phyloP scores from a whole-genome alignment of 2,113 vertebrate species.

The Merops nubicus region DNA sequence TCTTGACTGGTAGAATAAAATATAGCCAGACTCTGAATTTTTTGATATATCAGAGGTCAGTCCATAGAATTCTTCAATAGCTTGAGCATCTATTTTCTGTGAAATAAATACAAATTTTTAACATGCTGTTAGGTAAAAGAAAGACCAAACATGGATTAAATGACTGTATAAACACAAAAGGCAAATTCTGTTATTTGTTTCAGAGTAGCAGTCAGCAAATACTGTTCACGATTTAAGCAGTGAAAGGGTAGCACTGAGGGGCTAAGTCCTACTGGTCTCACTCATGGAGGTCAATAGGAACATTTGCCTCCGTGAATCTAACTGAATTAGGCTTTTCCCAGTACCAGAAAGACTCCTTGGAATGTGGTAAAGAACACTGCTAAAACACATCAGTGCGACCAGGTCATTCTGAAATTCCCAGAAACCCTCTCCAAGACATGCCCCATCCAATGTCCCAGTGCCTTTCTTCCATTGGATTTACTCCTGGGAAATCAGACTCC shows the following conservation, averaged over 20 bases:
- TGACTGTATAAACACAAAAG: neutral
- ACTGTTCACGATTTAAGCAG: neutral
- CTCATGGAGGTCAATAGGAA: neutral
- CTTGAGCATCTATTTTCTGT: constrained; percentile 98
- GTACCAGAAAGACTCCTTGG: neutral
- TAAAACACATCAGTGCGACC: neutral
- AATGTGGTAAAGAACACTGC: neutral
- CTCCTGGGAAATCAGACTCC: neutral
- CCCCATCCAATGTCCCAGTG: neutral
- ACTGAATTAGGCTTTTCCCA: neutral
- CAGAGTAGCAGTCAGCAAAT: neutral
- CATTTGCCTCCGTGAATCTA: neutral
- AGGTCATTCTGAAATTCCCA: neutral
- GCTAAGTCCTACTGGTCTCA: neutral
- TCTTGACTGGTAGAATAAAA: constrained; percentile 98
- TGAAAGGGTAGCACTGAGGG: neutral
- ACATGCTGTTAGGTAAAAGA: neutral
- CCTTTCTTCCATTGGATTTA: neutral
- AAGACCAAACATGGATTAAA: neutral
- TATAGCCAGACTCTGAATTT: constrained; percentile 98
- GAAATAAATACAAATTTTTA: neutral
- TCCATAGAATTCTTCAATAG: constrained; percentile 98
- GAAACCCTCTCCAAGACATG: neutral
- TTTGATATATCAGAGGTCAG: constrained; percentile 98
- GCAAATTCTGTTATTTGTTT: neutral